Base-by-base conservation (phyloP, 2,113 vertebrate genomes). In the Nothobranchius furzeri region DNA sequence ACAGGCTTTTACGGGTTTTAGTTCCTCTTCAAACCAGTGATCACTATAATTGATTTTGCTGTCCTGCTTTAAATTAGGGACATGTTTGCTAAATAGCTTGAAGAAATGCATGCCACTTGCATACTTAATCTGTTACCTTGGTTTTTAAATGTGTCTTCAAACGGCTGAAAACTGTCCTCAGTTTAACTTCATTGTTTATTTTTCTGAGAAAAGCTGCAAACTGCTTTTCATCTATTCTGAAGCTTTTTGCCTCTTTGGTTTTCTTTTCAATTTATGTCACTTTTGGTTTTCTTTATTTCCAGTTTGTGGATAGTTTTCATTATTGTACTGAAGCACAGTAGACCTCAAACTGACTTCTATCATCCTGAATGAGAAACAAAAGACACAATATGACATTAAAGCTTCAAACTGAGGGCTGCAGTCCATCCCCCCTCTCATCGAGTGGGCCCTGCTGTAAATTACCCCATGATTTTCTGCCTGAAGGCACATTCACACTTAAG, bases 381-480 rank as follows among this genome's bases (percentile, higher is more conserved):
- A 79, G 65, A 74, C 17, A 54, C 0, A 50, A 55, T 69, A 56
- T 82, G 64, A 77, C 68, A 64, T 63, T 24, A 60, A 71, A 58
- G 56, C 77, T 68, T 70, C 51, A 70, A 66, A 78, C 51, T 4
- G 59, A 68, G 49, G 24, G 36, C 7, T 46, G 47, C 0, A 0
- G 12, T 67, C 8, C 70, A 73, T 10, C 36, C 81, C 76, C 78
- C 72, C 60, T 70, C 69, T 65, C 75, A 70, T 76, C 73, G 62
- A 76, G 69, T 74, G 70, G 84, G 74, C 69, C 60, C 65, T 72
- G 62, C 70, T 65, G 45, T 84, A 89, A 91, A 92, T 89, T 90
- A 85, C 66, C 81, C 82, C 72, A 83, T 90, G 82, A 89, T 92
- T 92, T 93, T 91, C 88, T 85, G 91, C 91, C 87, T 91, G 74